Percentiles rank a stretch among this genome's conserved stretches.
phyloP scores from a whole-genome alignment of 2,113 vertebrate species.

The Cromileptes altivelis region DNA sequence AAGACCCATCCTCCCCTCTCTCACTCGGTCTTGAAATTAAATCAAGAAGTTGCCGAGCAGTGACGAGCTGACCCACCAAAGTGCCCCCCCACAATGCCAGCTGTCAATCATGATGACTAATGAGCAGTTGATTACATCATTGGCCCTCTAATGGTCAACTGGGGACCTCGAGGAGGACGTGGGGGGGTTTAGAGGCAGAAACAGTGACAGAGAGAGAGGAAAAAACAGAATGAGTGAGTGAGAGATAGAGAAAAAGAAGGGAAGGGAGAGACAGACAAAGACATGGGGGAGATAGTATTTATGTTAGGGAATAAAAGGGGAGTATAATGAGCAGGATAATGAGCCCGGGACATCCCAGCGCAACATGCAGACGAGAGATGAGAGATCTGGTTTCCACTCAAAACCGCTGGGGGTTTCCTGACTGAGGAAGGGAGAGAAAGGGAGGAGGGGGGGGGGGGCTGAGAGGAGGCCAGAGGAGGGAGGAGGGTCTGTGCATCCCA shows the following conservation, averaged over 20 bases:
- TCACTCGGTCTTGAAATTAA: conserved; percentile 57
- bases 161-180: conserved; percentile 9
- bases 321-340: conserved; percentile 75
- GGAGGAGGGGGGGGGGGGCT: not conserved
- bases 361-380: conserved; percentile 71
- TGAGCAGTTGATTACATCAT: conserved; percentile 72
- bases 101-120: conserved; percentile 79
- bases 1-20: not conserved
- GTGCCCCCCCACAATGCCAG: conserved; percentile 41
- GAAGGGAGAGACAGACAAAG: conserved; percentile 54
- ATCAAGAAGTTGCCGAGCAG: conserved; percentile 46
- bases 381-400: conserved; percentile 76
- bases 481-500: conserved; percentile 38
- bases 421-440: conserved; percentile 56
- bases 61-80: conserved; percentile 36
- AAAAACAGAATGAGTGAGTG: conserved; percentile 13
- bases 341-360: conserved; percentile 75
- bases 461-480: conserved; percentile 12
- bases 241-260: not conserved
- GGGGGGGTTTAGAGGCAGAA: not conserved
- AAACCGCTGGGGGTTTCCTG: conserved; percentile 77
- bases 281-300: conserved; percentile 51
- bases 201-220: conserved; percentile 1
- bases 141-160: conserved; percentile 62
- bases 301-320: conserved; percentile 58